Evolutionary conservation across 1,140 invertebrate genomes (phyloP).

Genomic region (Drosophila trapezifrons): DNA sequence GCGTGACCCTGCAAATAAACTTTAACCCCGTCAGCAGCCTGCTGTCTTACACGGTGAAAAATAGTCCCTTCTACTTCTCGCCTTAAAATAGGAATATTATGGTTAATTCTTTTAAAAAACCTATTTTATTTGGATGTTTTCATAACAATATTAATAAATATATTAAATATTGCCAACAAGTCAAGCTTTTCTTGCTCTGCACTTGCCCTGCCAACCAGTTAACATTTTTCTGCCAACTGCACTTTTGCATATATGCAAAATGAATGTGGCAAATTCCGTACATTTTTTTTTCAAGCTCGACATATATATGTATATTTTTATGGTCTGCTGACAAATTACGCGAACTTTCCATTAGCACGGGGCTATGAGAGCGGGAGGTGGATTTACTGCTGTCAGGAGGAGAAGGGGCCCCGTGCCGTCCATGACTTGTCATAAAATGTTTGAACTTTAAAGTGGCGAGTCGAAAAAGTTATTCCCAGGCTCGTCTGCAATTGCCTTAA

Average conservation of each 20-base stretch:
- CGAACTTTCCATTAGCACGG: slow-evolving; percentile 72
- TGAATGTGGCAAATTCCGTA: slow-evolving; percentile 43
- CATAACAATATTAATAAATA: not conserved
- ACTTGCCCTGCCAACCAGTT: slow-evolving; percentile 53
- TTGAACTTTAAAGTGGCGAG: slow-evolving; percentile 41
- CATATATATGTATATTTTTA: slow-evolving; percentile 61
- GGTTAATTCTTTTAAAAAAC: too few species aligned
- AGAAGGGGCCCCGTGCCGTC: slow-evolving; percentile 5
- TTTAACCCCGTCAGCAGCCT: slow-evolving; percentile 63
- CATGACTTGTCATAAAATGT: slow-evolving; percentile 42
- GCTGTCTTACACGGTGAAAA: slow-evolving; percentile 16
- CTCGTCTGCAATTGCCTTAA: slow-evolving; percentile 32
- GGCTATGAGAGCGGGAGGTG: slow-evolving; percentile 3
- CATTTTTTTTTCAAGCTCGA: slow-evolving; percentile 24
- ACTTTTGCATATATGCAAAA: slow-evolving; percentile 37
- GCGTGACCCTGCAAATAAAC: slow-evolving; percentile 62
- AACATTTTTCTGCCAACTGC: slow-evolving; percentile 70
- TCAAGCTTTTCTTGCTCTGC: not conserved
- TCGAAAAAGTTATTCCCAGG: slow-evolving; percentile 26
- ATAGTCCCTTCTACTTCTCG: not conserved
- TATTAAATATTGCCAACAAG: too few species aligned
- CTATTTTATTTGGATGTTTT: too few species aligned
- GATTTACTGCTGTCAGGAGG: slow-evolving; percentile 18
- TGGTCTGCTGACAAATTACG: slow-evolving; percentile 79
- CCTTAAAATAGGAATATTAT: not conserved